Evolutionary conservation across 2,113 vertebrate species (phyloP).

Genomic region (Chascanopsetta lugubris): DNA sequence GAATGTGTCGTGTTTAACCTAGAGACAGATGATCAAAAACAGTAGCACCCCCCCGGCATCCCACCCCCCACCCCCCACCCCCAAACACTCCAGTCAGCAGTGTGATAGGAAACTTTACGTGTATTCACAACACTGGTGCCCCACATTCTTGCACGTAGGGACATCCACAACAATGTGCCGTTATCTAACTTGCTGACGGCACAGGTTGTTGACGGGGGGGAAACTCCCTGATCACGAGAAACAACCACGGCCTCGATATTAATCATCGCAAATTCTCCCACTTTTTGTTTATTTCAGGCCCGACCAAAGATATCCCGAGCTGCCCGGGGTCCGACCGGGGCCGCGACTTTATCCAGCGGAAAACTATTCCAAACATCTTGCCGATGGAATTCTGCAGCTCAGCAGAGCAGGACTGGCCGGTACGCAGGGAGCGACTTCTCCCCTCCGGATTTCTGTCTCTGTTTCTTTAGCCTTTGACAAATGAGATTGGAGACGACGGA

Average conservation of each 20-base stretch:
- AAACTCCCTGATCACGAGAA: neutral
- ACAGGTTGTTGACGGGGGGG: neutral
- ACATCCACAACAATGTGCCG: constrained; percentile 36
- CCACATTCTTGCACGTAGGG: constrained; percentile 50
- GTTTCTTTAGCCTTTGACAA: constrained; percentile 80
- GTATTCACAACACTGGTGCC: constrained; percentile 61
- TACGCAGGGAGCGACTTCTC: constrained; percentile 43
- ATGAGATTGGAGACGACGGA: constrained; percentile 67
- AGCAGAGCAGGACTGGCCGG: constrained; percentile 30
- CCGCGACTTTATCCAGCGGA: constrained; percentile 43
- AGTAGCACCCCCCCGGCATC: constrained; percentile 58
- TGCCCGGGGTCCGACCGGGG: constrained; percentile 13
- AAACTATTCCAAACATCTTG: constrained; percentile 76
- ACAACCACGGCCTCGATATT: neutral
- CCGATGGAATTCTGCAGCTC: constrained; percentile 68
- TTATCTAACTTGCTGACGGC: constrained; percentile 18
- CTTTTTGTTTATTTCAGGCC: constrained; percentile 18
- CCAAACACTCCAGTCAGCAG: no score
- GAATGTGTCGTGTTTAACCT: constrained; percentile 76
- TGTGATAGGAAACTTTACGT: constrained; percentile 54
- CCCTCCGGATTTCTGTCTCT: constrained; percentile 66
- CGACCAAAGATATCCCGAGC: constrained; percentile 29
- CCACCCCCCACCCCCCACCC: no score
- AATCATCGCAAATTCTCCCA: no score
- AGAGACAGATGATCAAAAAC: constrained; percentile 75